Evolutionary conservation across 2,888 invertebrate species (phyloP).

Genomic region (Biston stratarius): DNA sequence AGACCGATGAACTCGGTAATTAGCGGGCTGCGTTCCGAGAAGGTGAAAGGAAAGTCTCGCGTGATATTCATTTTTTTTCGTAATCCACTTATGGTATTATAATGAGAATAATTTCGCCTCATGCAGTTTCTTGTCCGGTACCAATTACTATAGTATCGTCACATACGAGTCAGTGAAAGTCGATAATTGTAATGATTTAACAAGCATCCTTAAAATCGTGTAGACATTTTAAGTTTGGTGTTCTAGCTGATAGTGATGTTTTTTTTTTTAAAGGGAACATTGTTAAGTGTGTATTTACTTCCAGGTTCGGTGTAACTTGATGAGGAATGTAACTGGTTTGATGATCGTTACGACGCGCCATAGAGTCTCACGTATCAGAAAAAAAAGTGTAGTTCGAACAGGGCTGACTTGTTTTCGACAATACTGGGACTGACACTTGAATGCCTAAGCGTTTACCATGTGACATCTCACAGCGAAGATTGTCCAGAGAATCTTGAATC

Average conservation of each 20-base stretch:
- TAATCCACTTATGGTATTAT: slow-evolving; percentile 67
- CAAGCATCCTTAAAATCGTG: slow-evolving; percentile 39
- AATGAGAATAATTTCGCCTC: slow-evolving; percentile 72
- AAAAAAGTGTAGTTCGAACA: slow-evolving; percentile 71
- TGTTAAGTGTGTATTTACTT: slow-evolving; percentile 63
- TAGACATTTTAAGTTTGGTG: slow-evolving; percentile 43
- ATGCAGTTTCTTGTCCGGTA: slow-evolving; percentile 61
- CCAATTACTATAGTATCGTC: slow-evolving; percentile 74
- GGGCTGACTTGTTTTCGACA: slow-evolving; percentile 77
- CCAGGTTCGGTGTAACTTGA: slow-evolving; percentile 77
- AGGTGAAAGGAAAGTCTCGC: slow-evolving; percentile 69
- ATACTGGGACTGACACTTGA: slow-evolving; percentile 77
- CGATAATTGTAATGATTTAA: slow-evolving; percentile 60
- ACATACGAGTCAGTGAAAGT: slow-evolving; percentile 75
- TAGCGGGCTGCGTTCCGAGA: slow-evolving; percentile 68
- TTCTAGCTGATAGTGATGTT: slow-evolving; percentile 26
- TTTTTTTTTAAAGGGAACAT: slow-evolving; percentile 55
- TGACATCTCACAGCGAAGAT: slow-evolving; percentile 54
- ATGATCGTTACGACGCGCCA: slow-evolving; percentile 80
- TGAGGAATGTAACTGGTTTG: slow-evolving; percentile 79
- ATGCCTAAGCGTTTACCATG: slow-evolving; percentile 75
- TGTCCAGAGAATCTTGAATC: slow-evolving; percentile 27
- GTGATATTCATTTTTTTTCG: slow-evolving; percentile 66
- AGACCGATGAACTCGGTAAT: slow-evolving; percentile 71
- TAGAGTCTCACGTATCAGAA: slow-evolving; percentile 78